Percentiles rank a stretch among this genome's conserved stretches.
Conservation (phyloP, 2,888 invertebrate species). For the Aphrophora alni region DNA sequence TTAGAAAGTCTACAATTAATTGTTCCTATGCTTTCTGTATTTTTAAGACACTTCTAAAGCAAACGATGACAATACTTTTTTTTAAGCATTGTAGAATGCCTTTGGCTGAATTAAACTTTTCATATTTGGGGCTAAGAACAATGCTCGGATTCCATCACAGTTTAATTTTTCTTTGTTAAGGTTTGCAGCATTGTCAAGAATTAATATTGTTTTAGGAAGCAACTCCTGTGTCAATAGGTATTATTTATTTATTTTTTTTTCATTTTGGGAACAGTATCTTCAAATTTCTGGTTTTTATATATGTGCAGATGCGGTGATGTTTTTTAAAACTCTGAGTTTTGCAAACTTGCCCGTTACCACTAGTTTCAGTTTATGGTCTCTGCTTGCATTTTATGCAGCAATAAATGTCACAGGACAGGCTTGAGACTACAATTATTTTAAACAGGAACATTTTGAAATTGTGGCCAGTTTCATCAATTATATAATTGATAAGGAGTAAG, state of each 20-base stretch:
- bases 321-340: background rate
- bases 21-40: too few species aligned
- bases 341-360: background rate
- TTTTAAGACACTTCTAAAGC: background rate
- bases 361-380: background rate
- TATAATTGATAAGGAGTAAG: too few species aligned
- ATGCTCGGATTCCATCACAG: background rate
- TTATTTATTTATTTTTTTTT: too few species aligned
- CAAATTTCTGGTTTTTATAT: too few species aligned
- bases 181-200: background rate
- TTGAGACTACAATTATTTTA: background rate
- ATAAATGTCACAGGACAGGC: background rate
- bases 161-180: background rate
- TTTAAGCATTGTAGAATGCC: background rate
- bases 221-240: background rate
- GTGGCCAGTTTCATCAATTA: background rate
- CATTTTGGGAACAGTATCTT: background rate
- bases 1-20: too few species aligned
- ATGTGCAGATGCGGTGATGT: background rate
- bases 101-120: background rate
- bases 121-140: background rate
- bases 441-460: slow-evolving; percentile 4
- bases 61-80: background rate
- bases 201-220: background rate
- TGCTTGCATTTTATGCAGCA: background rate